Evolutionary conservation across 2,888 invertebrate genomes (phyloP), one percentile per base, ranked within the genome.

Genomic region (Eudemis profundana): DNA sequence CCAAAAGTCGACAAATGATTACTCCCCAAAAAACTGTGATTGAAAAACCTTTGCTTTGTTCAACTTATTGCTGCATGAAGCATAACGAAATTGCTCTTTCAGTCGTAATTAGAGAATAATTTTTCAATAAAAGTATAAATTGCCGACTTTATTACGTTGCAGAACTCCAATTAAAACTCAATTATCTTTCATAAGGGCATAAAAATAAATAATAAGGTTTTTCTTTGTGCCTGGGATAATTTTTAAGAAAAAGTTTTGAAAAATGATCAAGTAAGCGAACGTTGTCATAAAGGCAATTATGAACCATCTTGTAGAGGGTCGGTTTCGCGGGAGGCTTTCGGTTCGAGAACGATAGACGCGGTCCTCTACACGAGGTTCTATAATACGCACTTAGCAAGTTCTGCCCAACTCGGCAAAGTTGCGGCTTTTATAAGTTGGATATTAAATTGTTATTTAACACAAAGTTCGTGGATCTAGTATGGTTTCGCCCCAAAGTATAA

Each of bases 361-460:
- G 50, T 59, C 27, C 7, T n/a, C 36, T 36, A n/a, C 17, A 27
- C 38, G 7, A 27, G 38, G 46, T 38, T 23, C 42, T 40, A 29
- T 56, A 56, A 56, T 51, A 64, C 57, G 53, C 47, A 53, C 46
- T 46, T 29, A 21, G 51, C 38, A 47, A 65, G 60, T 65, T 65
- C 51, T 46, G 46, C 46, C 50, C 64, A 12, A 38, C 59, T 53
- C 59, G 10, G 17, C 65, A 29, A 60, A 65, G 53, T 60, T 65
- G 65, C 47, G 65, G 65, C 65, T 65, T 65, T 65, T 65, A 60
- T 53, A 65, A 65, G 53, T 65, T 65, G 21, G 60, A 60, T 65
- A 65, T 65, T 60, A 65, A 65, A 65, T 65, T 60, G 53, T 65
- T 65, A 65, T 65, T 65, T 65, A 46, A 59, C 46, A 60, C 15